Conservation (phyloP, 2,888 invertebrate genomes). For the Drosophila imparisetae region DNA sequence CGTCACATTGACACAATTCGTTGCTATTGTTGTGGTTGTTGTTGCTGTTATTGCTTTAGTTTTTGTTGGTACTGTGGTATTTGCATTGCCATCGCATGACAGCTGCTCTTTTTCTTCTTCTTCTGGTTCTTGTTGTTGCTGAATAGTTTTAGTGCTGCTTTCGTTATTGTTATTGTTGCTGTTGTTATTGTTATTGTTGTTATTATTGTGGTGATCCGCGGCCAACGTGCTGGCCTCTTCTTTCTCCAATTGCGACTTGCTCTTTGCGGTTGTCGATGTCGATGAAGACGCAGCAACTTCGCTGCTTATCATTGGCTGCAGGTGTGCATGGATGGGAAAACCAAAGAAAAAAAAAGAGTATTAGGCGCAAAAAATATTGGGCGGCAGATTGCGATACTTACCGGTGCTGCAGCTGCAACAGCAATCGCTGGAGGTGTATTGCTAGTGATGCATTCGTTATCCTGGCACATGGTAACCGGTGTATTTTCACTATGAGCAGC, state of each 20-base stretch:
- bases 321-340: conserved; percentile 39
- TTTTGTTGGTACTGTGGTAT: conserved; percentile 45
- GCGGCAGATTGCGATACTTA: conserved; percentile 45
- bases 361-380: conserved; percentile 49
- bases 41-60: conserved; percentile 26
- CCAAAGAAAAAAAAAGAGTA: conserved; percentile 7
- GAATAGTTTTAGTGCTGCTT: conserved; percentile 32
- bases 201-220: conserved; percentile 45
- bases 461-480: conserved; percentile 49
- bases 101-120: conserved; percentile 41
- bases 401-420: conserved; percentile 20
- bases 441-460: conserved; percentile 23
- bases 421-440: conserved; percentile 2
- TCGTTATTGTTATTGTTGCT: conserved; percentile 42
- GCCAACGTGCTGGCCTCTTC: conserved; percentile 28
- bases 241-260: conserved; percentile 42
- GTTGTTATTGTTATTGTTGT: conserved; percentile 39
- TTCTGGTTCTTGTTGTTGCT: conserved; percentile 34
- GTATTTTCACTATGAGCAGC: conserved; percentile 58
- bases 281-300: conserved; percentile 52
- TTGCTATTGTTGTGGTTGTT: conserved; percentile 27
- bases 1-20: conserved; percentile 56
- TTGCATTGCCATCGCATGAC: conserved; percentile 62
- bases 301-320: conserved; percentile 40
- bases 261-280: conserved; percentile 38